phyloP scores from a whole-genome alignment of 53 echinoderm and acorn worm species.

The Holothuria leucospilota region DNA sequence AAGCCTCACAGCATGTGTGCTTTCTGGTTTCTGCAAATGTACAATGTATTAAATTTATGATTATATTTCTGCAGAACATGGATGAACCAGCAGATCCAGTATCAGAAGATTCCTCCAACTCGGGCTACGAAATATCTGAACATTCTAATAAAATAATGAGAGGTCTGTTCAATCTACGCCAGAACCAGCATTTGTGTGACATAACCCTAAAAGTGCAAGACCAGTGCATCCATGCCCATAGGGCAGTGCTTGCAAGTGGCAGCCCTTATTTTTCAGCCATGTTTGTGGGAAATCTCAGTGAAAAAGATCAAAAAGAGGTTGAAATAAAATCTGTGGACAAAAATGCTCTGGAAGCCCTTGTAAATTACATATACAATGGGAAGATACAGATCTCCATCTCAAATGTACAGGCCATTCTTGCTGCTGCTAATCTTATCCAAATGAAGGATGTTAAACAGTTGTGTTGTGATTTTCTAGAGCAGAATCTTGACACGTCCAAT shows the following conservation, averaged over 20 bases:
- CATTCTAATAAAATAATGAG: slow-evolving; percentile 42
- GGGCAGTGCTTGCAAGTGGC: slow-evolving; percentile 84
- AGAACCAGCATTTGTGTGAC: slow-evolving; percentile 81
- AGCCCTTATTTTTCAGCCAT: slow-evolving; percentile 95
- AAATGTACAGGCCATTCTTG: slow-evolving; percentile 84
- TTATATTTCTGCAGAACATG: not conserved
- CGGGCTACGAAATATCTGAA: slow-evolving; percentile 50
- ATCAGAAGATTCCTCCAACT: slow-evolving; percentile 15
- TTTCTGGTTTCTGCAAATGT: no score
- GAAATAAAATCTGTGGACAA: slow-evolving; percentile 94
- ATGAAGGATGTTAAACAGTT: slow-evolving; percentile 89
- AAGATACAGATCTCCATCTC: slow-evolving; percentile 81
- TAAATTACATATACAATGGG: slow-evolving; percentile 91
- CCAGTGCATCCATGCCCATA: slow-evolving; percentile 78
- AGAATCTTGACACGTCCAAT: slow-evolving; percentile 87
- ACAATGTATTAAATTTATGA: no score
- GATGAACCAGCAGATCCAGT: slow-evolving; percentile 1
- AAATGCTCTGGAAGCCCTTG: slow-evolving; percentile 72
- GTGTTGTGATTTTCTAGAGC: slow-evolving; percentile 93
- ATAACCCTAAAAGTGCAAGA: slow-evolving; percentile 75
- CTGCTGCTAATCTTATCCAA: slow-evolving; percentile 91
- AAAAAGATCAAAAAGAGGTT: slow-evolving; percentile 90
- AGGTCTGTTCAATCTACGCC: slow-evolving; percentile 59
- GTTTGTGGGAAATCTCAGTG: slow-evolving; percentile 91
- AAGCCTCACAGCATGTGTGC: no score